Evolutionary conservation across 2,113 vertebrate genomes (phyloP).

Genomic region (Seriola aureovittata): DNA sequence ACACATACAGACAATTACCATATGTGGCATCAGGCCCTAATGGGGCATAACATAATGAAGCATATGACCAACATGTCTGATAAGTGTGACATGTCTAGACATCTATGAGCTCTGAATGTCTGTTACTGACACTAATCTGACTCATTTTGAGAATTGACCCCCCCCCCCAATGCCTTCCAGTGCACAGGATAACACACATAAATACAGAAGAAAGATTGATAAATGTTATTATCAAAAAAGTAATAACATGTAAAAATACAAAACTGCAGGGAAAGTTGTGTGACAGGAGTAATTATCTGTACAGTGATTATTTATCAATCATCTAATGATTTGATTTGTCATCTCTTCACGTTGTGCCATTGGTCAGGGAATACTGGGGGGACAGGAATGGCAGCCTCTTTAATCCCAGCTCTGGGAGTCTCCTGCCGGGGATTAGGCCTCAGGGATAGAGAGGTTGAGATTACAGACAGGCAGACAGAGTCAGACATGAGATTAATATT

Average conservation of each 20-base stretch:
- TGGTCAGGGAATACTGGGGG: neutral
- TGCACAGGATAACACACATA: neutral
- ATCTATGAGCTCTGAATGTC: conserved; percentile 12
- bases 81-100: conserved; percentile 21
- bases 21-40: conserved; percentile 9
- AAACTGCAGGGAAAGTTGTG: neutral
- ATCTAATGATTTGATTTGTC: neutral
- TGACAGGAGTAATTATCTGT: neutral
- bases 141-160: neutral
- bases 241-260: neutral
- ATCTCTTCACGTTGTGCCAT: neutral
- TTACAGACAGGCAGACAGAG: conserved; percentile 68
- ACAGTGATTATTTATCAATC: neutral
- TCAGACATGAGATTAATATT: conserved; percentile 78
- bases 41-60: conserved; percentile 3
- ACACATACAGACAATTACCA: conserved; percentile 16
- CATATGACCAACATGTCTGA: conserved; percentile 24
- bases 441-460: conserved; percentile 59
- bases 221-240: neutral
- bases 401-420: conserved; percentile 72
- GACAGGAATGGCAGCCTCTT: conserved; percentile 21
- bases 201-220: neutral
- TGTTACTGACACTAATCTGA: conserved; percentile 12
- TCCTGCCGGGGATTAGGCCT: conserved; percentile 70
- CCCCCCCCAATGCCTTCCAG: neutral